phyloP scores from a whole-genome alignment of 1,140 invertebrate species.

The Monochamus saltuarius region DNA sequence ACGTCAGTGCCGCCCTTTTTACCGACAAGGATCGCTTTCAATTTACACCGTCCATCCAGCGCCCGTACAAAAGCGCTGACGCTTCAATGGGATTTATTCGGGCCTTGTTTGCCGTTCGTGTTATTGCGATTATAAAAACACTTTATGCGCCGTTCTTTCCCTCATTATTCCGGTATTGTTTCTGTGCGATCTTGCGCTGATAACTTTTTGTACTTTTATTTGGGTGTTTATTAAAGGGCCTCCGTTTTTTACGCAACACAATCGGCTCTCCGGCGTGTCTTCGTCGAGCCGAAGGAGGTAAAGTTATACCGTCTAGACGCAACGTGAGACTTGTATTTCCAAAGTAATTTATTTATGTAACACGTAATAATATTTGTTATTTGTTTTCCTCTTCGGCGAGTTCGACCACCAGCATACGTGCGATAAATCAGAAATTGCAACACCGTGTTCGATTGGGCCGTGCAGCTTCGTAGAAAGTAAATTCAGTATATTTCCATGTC shows the following conservation, averaged over 20 bases:
- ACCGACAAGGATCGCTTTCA: slow-evolving; percentile 32
- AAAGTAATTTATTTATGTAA: too few relatives aligned
- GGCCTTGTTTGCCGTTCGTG: slow-evolving; percentile 28
- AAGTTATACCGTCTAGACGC: slow-evolving; percentile 6
- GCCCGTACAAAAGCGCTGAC: slow-evolving; percentile 27
- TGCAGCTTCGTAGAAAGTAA: too few relatives aligned
- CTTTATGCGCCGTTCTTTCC: slow-evolving; percentile 22
- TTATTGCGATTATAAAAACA: slow-evolving; percentile 33
- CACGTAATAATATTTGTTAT: too few relatives aligned
- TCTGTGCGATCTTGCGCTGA: slow-evolving; percentile 18
- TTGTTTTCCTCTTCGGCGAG: too few relatives aligned
- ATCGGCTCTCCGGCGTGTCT: neutral
- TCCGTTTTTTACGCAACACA: neutral
- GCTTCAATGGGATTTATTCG: slow-evolving; percentile 32
- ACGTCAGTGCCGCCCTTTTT: slow-evolving; percentile 32
- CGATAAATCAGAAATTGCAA: slow-evolving; percentile 5
- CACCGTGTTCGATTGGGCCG: slow-evolving; percentile 14
- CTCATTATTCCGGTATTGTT: slow-evolving; percentile 30
- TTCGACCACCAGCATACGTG: too few relatives aligned
- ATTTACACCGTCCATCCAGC: slow-evolving; percentile 25
- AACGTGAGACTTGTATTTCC: neutral
- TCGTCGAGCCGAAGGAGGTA: neutral
- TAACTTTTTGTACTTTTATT: slow-evolving; percentile 10
- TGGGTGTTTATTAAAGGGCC: slow-evolving; percentile 3
- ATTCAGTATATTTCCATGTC: too few relatives aligned